Conservation (phyloP, 2,113 vertebrate species). For the Vulpes vulpes region DNA sequence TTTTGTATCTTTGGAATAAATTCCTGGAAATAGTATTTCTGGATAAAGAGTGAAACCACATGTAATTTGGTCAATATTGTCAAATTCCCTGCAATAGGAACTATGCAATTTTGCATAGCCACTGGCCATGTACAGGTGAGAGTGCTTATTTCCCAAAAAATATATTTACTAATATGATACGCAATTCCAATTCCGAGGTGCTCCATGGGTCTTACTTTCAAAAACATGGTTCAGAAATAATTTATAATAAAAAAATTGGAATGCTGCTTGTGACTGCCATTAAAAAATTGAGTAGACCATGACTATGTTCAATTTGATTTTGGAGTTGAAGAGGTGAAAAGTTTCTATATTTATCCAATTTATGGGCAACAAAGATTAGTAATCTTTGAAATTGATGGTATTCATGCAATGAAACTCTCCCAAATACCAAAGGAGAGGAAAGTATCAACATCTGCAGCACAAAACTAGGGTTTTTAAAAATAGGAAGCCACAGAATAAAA, state of each 20-base stretch:
- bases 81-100: neutral
- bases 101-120: neutral
- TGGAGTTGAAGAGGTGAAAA: conserved; percentile 9
- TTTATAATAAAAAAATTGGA: conserved; percentile 52
- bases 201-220: neutral
- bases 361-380: neutral
- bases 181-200: neutral
- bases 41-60: neutral
- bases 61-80: neutral
- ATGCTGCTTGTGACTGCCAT: conserved; percentile 8
- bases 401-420: neutral
- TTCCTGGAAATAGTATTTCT: neutral
- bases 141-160: neutral
- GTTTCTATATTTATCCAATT: conserved; percentile 25
- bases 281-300: conserved; percentile 12
- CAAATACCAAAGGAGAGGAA: neutral
- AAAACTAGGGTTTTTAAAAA: neutral
- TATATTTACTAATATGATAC: neutral
- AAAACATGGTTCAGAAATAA: conserved; percentile 18
- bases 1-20: neutral
- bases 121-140: neutral
- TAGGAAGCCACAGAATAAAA: neutral
- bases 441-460: neutral
- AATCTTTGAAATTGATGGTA: conserved; percentile 47
- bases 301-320: neutral